phyloP scores from a whole-genome alignment of 2,797 vertebrate species.

The Falco berigora region DNA sequence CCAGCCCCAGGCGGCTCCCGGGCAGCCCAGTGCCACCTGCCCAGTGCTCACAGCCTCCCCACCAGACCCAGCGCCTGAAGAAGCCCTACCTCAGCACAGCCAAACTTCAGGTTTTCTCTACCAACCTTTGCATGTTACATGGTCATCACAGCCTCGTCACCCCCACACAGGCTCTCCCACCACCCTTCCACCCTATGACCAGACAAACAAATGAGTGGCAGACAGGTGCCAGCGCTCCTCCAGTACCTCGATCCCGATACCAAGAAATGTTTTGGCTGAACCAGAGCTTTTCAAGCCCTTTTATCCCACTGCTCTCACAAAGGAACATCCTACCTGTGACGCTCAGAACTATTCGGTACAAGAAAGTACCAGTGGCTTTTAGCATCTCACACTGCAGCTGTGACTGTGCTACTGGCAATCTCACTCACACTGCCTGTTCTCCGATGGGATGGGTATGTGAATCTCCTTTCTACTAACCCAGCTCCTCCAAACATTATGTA shows the following conservation, averaged over 20 bases:
- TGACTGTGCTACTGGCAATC: background rate
- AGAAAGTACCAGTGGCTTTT: background rate
- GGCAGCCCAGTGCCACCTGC: background rate
- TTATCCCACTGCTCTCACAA: background rate
- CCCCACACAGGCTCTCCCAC: background rate
- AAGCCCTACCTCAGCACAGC: background rate
- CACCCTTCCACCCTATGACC: background rate
- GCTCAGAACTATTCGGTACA: background rate
- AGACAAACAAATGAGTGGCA: background rate
- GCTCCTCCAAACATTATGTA: conserved; percentile 21
- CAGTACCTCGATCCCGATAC: background rate
- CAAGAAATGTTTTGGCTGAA: background rate
- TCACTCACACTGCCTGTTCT: background rate
- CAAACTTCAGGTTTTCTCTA: background rate
- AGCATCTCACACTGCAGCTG: background rate
- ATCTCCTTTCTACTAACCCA: background rate
- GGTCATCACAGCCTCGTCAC: background rate
- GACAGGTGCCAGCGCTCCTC: background rate
- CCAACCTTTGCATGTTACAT: too few species aligned
- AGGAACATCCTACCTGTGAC: background rate
- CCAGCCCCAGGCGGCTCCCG: background rate
- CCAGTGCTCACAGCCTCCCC: background rate
- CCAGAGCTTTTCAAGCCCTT: background rate
- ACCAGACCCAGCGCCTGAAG: accelerated
- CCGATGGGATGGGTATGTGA: background rate